Evolutionary conservation across 2,113 vertebrate species (phyloP).

Genomic region (Haemorhous mexicanus): DNA sequence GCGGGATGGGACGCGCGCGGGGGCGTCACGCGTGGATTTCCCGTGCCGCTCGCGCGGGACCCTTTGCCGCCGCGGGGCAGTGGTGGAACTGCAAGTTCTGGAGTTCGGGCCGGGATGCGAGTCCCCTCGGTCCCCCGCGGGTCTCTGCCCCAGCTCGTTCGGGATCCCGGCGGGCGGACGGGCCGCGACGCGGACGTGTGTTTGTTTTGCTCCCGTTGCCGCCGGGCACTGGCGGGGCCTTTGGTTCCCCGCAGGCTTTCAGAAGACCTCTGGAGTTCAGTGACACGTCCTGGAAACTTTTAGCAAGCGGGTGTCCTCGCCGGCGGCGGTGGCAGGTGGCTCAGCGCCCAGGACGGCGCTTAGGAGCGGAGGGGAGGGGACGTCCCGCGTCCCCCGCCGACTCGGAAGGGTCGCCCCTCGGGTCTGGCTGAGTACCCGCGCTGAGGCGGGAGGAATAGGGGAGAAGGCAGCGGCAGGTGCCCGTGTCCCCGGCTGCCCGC

Average conservation of each 20-base stretch:
- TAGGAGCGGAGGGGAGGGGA: neutral
- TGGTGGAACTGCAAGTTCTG: neutral
- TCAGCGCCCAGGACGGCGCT: neutral
- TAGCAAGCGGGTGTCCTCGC: neutral
- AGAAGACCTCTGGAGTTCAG: conserved; percentile 13
- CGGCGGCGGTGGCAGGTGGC: neutral
- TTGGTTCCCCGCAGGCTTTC: neutral
- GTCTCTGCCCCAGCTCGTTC: neutral
- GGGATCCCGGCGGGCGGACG: neutral
- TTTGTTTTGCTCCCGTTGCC: neutral
- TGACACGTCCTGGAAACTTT: conserved; percentile 33
- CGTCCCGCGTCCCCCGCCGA: neutral
- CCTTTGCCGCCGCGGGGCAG: neutral
- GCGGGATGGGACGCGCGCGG: neutral
- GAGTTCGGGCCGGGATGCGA: neutral
- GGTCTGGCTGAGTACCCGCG: neutral
- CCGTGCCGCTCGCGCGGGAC: neutral
- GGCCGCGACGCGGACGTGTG: neutral
- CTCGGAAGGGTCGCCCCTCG: neutral
- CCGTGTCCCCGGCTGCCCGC: neutral
- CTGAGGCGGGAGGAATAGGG: neutral
- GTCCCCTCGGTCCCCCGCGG: neutral
- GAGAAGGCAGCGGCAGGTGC: neutral
- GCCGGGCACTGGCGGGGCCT: neutral
- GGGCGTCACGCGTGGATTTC: neutral